Conservation (phyloP, 2,888 invertebrate genomes). For the Eucera pruinosa region DNA sequence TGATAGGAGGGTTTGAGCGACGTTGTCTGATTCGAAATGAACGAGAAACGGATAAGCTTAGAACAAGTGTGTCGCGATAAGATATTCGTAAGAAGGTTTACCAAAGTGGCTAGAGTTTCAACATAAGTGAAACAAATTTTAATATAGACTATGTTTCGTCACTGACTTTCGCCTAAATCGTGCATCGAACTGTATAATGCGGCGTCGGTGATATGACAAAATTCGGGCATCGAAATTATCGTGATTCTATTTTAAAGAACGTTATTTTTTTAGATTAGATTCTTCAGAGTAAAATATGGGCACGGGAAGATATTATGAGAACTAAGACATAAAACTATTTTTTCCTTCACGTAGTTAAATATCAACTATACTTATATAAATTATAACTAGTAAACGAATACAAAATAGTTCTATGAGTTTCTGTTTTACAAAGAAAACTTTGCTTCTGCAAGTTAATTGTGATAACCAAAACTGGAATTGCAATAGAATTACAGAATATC, state of each 20-base stretch:
- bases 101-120: constrained; percentile 17
- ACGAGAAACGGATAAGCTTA: constrained; percentile 21
- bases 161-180: neutral
- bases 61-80: constrained; percentile 25
- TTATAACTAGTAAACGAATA: no score
- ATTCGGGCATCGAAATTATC: neutral
- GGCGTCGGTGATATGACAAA: constrained; percentile 3
- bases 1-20: neutral
- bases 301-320: no score
- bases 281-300: neutral
- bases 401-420: no score
- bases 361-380: no score
- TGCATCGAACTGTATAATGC: neutral
- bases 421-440: no score
- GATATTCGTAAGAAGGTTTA: constrained; percentile 8
- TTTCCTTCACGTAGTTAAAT: no score
- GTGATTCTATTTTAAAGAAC: neutral
- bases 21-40: constrained; percentile 3
- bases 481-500: no score
- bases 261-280: neutral
- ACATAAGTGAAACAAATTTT: constrained; percentile 35
- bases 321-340: no score
- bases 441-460: no score
- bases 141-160: constrained; percentile 33
- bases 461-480: no score